Base-by-base conservation (phyloP, 2,888 invertebrate species). In the Watsonalla binaria region DNA sequence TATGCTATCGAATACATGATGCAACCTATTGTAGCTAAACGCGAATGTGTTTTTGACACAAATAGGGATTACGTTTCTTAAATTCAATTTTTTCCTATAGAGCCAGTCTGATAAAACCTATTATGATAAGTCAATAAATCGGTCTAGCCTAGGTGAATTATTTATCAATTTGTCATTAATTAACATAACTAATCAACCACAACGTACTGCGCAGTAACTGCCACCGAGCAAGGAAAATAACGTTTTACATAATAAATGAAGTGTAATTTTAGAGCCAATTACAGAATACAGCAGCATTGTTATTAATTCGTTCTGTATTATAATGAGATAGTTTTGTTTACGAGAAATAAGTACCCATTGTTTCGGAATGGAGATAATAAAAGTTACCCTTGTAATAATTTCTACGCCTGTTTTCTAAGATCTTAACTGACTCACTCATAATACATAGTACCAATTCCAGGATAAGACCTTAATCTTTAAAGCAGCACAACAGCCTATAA, bases 81-180 rank as follows among this genome's bases (percentile, higher is more conserved):
- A 24, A 24, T 24, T 24, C 4, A 24, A 24, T 2, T 2, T 4
- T 2, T 24, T 24, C 24, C 24, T 6, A 42, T 42, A 42, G 8
- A 53, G 53, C 56, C 53, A 65, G 51, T 58, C 63, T 66, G 68
- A 49, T 14, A 15, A 49, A 15, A 47, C 33, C 42, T 39, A n/a
- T 13, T 45, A 34, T 47, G 54, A 54, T 54, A 55, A 52, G 51
- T 51, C 50, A 46, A 48, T 55, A 53, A 51, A 66, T 61, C 63
- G 58, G 58, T 68, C 63, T 67, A 59, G 65, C 57, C 58, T 64
- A 56, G 58, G 58, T 56, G 61, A 63, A 65, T 65, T 67, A 66
- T 65, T 64, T 70, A 71, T 74, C 69, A 58, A 53, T 61, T 61
- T 62, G 63, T 65, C 60, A 67, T 70, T 76, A 73, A 76, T 76